These are phyloP conservation scores for Pyralis farinalis DNA, from an alignment of 2,888 invertebrate genomes.

Conservation along the genomic window DNA sequence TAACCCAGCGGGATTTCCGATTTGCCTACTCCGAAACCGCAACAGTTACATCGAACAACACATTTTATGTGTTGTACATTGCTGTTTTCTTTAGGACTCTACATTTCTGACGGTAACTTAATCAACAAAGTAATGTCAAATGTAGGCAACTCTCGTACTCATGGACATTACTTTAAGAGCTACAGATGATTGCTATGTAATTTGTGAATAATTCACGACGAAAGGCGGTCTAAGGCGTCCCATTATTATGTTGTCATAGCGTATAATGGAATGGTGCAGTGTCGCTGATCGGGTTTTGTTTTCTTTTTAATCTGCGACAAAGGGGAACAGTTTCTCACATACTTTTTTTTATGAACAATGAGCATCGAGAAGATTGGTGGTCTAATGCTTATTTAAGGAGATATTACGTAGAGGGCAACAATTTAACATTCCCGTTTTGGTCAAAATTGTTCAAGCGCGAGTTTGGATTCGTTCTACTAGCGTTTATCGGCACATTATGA, in stretches of 20 bases:
- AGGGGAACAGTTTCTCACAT: conserved; percentile 7
- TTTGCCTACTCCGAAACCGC: conserved; percentile 11
- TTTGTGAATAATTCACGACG: conserved; percentile 65
- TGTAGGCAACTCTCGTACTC: not conserved
- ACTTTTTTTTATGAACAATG: not conserved
- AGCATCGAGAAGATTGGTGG: too few species aligned
- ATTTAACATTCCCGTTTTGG: too few species aligned
- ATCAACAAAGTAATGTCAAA: not conserved
- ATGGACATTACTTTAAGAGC: not conserved
- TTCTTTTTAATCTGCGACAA: conserved; percentile 23
- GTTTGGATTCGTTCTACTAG: too few species aligned
- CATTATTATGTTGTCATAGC: conserved; percentile 67
- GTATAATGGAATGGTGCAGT: conserved; percentile 41
- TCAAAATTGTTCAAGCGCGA: too few species aligned
- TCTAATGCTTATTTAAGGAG: too few species aligned
- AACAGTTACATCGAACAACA: not conserved
- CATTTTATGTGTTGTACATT: not conserved
- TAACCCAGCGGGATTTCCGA: conserved; percentile 60
- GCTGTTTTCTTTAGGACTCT: not conserved
- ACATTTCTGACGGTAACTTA: not conserved
- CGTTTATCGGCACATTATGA: too few species aligned
- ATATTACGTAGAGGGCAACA: too few species aligned
- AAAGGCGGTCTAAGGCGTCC: conserved; percentile 39
- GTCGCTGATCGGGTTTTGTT: conserved; percentile 27
- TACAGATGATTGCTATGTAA: conserved; percentile 57